phyloP scores from a whole-genome alignment of 53 echinoderm and acorn worm genomes.

The Crossaster papposus region DNA sequence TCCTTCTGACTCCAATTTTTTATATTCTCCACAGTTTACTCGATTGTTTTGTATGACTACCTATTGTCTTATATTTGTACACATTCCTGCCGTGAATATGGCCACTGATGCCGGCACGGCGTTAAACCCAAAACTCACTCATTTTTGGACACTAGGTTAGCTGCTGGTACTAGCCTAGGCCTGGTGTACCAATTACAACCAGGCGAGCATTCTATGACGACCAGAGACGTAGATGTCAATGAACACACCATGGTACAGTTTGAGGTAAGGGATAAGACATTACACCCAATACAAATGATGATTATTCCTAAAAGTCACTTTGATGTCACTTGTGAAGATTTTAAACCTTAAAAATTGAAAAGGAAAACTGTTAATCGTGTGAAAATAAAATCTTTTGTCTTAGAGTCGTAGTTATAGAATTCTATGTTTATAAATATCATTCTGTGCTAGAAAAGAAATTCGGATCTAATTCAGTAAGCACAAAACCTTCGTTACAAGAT shows the following conservation, averaged over 20 bases:
- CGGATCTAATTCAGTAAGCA: too few relatives aligned
- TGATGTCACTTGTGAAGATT: background rate
- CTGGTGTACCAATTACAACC: slow-evolving; percentile 37
- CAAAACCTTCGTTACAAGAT: too few relatives aligned
- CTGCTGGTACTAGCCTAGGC: slow-evolving; percentile 38
- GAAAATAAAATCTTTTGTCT: background rate
- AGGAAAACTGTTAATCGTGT: background rate
- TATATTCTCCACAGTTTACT: too few relatives aligned
- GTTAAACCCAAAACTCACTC: too few relatives aligned
- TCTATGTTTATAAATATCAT: too few relatives aligned
- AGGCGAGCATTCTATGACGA: slow-evolving; percentile 86
- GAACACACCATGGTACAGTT: slow-evolving; percentile 85
- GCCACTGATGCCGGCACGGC: too few relatives aligned
- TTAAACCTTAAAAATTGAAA: background rate
- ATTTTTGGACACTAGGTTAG: background rate
- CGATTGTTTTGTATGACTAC: too few relatives aligned
- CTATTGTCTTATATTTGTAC: too few relatives aligned
- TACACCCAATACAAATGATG: background rate
- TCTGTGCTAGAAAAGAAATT: too few relatives aligned
- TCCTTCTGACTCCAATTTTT: too few relatives aligned
- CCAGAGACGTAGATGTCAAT: slow-evolving; percentile 89
- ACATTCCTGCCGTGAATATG: too few relatives aligned
- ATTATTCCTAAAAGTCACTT: background rate
- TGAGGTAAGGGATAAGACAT: slow-evolving; percentile 68
- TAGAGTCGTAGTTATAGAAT: too few relatives aligned